A percentile compares a stretch with the other conserved stretches of the same genome.
phyloP scores from a whole-genome alignment of 2,797 vertebrate genomes.

The Falco cherrug region DNA sequence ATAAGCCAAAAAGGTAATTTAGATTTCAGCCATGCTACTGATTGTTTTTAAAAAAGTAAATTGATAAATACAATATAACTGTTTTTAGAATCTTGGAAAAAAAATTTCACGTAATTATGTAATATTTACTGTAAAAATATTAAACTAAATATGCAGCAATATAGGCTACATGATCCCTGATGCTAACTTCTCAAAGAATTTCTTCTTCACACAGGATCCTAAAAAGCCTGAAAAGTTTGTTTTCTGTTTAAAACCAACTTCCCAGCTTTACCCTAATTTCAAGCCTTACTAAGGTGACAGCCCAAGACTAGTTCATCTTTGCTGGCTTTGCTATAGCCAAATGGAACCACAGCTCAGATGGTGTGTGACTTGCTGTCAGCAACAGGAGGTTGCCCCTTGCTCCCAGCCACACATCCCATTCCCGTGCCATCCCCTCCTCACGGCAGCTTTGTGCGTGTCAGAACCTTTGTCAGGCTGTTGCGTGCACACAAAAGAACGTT shows the following conservation, averaged over 20 bases:
- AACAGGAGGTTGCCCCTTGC: not conserved
- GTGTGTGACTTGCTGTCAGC: not conserved
- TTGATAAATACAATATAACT: not conserved
- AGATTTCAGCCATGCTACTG: not conserved
- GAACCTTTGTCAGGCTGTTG: not conserved
- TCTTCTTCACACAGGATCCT: not conserved
- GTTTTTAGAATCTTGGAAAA: not conserved
- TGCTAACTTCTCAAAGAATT: not conserved
- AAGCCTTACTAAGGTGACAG: not conserved
- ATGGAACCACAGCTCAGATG: fast-evolving
- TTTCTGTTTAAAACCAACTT: not conserved
- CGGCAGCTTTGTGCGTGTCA: fast-evolving
- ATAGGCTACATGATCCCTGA: not conserved
- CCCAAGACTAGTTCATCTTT: not conserved
- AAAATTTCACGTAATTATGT: fast-evolving
- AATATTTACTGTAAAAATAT: not conserved
- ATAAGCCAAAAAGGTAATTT: not conserved
- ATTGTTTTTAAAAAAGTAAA: not conserved
- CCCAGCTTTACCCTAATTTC: not conserved
- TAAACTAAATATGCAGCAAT: not conserved
- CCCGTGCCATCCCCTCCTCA: not conserved
- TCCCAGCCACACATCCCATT: not conserved
- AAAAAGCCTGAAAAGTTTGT: not conserved
- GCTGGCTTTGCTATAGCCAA: not conserved
- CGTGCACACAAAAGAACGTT: not conserved